phyloP scores from a whole-genome alignment of 2,797 vertebrate genomes.

The Aratinga solstitialis region DNA sequence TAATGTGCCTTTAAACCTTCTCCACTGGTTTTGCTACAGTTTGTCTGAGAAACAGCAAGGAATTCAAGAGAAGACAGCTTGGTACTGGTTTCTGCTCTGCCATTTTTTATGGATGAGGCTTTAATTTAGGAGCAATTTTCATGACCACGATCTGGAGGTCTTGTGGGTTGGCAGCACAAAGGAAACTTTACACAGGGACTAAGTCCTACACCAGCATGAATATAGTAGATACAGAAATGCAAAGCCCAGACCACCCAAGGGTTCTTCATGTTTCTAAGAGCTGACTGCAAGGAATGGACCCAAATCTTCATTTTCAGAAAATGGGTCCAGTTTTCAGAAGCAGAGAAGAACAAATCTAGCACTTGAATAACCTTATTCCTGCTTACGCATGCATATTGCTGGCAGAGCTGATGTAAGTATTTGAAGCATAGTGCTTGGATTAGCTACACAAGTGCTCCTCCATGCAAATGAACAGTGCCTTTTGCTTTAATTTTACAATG shows the following conservation, averaged over 20 bases:
- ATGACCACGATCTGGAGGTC: accelerated
- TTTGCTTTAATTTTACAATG: not conserved
- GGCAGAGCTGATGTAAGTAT: not conserved
- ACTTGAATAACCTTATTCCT: not conserved
- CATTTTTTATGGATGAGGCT: not conserved
- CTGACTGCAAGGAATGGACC: not conserved
- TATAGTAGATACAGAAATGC: not conserved
- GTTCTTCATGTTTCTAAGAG: not conserved
- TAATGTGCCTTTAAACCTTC: not conserved
- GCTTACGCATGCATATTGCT: not conserved
- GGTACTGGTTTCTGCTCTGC: not conserved
- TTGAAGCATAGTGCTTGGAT: not conserved
- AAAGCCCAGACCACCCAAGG: not conserved
- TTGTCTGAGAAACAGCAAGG: not conserved
- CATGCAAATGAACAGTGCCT: not conserved
- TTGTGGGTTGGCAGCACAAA: not conserved
- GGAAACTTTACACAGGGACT: not conserved
- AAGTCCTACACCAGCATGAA: not conserved
- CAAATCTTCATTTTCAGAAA: not conserved
- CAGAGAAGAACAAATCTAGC: not conserved
- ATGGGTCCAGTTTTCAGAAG: not conserved
- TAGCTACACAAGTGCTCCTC: not conserved
- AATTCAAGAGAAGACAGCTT: not conserved
- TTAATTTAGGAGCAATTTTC: not conserved
- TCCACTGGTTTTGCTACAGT: not conserved